A percentile compares a stretch with the other conserved stretches of the same genome.
phyloP scores from a whole-genome alignment of 2,888 invertebrate species.

The Conomelus anceps region DNA sequence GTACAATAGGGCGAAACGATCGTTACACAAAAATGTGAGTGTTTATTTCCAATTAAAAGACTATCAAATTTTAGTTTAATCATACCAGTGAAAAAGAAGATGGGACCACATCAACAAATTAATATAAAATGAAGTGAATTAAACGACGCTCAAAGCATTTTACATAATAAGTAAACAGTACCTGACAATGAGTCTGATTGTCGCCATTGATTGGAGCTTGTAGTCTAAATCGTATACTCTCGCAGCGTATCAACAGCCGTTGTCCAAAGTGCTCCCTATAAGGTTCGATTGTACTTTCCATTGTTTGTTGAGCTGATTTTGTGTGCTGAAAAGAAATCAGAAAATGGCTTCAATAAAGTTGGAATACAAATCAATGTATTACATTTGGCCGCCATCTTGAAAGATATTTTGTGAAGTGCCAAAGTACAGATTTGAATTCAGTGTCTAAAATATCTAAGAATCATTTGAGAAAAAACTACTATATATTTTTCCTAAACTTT shows the following conservation, averaged over 20 bases:
- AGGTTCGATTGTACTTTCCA: conserved; percentile 53
- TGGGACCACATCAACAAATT: too few relatives aligned
- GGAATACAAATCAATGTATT: background rate
- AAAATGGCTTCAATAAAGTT: background rate
- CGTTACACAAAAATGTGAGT: too few relatives aligned
- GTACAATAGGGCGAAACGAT: too few relatives aligned
- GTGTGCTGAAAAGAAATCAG: conserved; percentile 29
- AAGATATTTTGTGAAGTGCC: background rate
- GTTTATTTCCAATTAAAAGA: too few relatives aligned
- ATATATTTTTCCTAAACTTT: too few relatives aligned
- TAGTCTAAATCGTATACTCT: conserved; percentile 73
- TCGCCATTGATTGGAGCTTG: conserved; percentile 73
- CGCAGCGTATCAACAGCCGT: conserved; percentile 74
- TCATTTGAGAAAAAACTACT: too few relatives aligned
- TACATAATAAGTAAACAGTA: conserved; percentile 28
- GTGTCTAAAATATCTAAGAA: too few relatives aligned
- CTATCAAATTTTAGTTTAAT: too few relatives aligned
- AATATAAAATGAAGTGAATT: background rate
- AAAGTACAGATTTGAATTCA: too few relatives aligned
- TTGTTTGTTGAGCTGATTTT: conserved; percentile 22
- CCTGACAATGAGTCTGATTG: conserved; percentile 65
- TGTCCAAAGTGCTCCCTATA: conserved; percentile 84
- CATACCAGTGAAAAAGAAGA: too few relatives aligned
- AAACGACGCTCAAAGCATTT: too few relatives aligned
- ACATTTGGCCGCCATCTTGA: background rate